A percentile compares a stretch with the other conserved stretches of the same genome.
phyloP scores from a whole-genome alignment of 2,113 vertebrate species.

The Tauraco erythrolophus region DNA sequence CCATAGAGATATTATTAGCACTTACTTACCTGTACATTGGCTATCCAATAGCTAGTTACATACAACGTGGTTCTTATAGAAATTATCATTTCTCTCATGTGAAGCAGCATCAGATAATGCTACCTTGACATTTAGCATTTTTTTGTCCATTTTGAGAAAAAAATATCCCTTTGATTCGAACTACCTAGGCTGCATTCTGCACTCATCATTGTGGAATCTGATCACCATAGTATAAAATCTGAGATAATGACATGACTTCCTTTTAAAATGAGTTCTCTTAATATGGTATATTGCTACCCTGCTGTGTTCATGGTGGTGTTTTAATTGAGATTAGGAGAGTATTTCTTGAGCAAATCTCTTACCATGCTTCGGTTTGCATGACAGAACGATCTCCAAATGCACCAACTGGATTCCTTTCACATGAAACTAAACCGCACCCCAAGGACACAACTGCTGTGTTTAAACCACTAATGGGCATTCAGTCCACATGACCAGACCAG shows the following conservation, averaged over 20 bases:
- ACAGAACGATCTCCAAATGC: background rate
- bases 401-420: background rate
- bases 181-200: background rate
- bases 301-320: background rate
- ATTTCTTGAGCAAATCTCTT: background rate
- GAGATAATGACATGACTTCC: background rate
- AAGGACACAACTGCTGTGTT: background rate
- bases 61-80: rapidly evolving
- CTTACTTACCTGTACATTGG: background rate
- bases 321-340: background rate
- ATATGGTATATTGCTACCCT: background rate
- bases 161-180: background rate
- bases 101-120: background rate
- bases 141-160: background rate
- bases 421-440: background rate
- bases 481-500: background rate
- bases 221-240: background rate
- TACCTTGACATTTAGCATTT: background rate
- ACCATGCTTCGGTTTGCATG: background rate
- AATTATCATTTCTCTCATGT: background rate
- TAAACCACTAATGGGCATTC: background rate
- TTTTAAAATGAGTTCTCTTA: background rate
- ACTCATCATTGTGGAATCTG: background rate
- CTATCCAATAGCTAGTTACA: background rate
- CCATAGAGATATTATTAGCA: background rate